A percentile compares a stretch with the other conserved stretches of the same genome.
Conservation (phyloP, 2,797 vertebrate species). For the Liparis tanakae region DNA sequence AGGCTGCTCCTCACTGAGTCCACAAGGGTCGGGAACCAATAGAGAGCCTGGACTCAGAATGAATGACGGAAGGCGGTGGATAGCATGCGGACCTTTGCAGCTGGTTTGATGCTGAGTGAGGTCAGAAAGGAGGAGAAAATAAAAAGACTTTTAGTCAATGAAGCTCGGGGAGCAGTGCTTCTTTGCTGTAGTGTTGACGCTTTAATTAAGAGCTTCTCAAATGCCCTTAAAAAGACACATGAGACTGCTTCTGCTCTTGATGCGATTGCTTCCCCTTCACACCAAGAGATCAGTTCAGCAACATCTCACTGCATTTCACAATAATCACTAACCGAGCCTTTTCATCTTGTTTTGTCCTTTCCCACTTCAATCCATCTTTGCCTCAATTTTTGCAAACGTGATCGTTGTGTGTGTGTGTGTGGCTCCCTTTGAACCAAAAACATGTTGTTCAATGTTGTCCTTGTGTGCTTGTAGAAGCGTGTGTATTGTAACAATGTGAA, state of each 20-base stretch:
- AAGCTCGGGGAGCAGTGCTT: neutral
- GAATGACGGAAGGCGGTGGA: neutral
- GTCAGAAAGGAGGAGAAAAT: neutral
- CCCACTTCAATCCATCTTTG: neutral
- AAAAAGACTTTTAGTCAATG: neutral
- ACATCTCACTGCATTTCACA: constrained; percentile 52
- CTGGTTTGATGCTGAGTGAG: neutral
- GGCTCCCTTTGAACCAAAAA: too few relatives aligned
- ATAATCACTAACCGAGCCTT: constrained; percentile 37
- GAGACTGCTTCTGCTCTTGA: constrained; percentile 34
- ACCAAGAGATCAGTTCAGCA: constrained; percentile 52
- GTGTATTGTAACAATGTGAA: constrained; percentile 5
- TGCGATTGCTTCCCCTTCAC: constrained; percentile 66
- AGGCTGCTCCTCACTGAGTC: neutral
- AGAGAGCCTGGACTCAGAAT: neutral
- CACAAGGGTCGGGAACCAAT: neutral
- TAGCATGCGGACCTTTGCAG: neutral
- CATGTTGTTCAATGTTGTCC: neutral
- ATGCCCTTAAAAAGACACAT: constrained; percentile 21
- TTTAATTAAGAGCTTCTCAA: constrained; percentile 2
- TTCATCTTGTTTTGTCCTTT: neutral
- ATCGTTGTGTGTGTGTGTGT: neutral
- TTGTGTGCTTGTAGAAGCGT: neutral
- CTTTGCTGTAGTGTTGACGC: neutral
- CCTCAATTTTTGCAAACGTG: neutral